Percentiles rank a stretch among this genome's conserved stretches.
Evolutionary conservation across 2,888 invertebrate genomes (phyloP).

Genomic region (Hermaeophaga mercurialis): DNA sequence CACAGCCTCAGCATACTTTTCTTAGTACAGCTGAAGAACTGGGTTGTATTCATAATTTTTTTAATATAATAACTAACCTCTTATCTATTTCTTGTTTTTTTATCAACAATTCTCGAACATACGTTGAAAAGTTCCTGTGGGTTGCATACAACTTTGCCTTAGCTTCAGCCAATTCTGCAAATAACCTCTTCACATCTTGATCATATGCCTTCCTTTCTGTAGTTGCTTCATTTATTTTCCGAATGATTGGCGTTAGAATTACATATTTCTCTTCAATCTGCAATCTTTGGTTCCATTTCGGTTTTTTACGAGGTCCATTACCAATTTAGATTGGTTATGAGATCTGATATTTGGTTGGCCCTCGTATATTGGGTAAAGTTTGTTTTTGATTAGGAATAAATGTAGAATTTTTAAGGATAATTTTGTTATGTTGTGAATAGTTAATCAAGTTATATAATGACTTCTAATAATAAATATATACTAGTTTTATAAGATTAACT

Average conservation of each 20-base stretch:
- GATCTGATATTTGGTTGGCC: conserved; percentile 1
- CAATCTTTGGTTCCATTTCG: conserved; percentile 47
- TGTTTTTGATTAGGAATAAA: no score
- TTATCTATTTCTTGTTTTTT: conserved; percentile 51
- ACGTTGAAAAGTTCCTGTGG: conserved; percentile 47
- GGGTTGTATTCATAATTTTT: no score
- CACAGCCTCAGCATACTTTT: no score
- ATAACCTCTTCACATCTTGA: conserved; percentile 48
- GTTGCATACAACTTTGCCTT: conserved; percentile 46
- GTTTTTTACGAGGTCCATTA: conserved; percentile 26
- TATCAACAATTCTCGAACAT: conserved; percentile 47
- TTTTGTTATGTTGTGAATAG: no score
- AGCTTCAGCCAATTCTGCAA: conserved; percentile 49
- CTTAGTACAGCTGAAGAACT: no score
- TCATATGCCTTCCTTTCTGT: conserved; percentile 51
- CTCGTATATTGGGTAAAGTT: not conserved
- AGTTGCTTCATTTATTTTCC: conserved; percentile 51
- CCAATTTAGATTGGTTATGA: conserved; percentile 17
- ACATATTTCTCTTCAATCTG: conserved; percentile 58
- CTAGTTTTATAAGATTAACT: no score
- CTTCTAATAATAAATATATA: no score
- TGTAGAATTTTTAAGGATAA: no score
- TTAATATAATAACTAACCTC: conserved; percentile 38
- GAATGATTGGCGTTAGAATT: conserved; percentile 51
- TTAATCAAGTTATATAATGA: no score